These are phyloP conservation scores for Caenorhabditis sp. DNA, from an alignment of 2,888 invertebrate species.

Conservation along the genomic window DNA sequence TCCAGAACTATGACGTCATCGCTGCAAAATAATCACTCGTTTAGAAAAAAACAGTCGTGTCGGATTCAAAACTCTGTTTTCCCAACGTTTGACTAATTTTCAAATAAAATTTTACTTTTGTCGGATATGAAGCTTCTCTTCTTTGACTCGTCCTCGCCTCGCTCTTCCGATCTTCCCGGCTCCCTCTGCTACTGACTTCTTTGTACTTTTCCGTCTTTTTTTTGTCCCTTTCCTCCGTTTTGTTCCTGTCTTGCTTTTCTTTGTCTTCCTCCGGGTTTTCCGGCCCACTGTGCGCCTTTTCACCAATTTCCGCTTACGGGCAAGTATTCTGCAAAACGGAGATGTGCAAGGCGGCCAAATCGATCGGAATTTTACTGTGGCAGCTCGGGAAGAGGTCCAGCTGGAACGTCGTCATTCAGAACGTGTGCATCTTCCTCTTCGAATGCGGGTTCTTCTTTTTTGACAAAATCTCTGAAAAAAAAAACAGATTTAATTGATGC, in stretches of 20 bases:
- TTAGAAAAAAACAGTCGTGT: too few relatives aligned
- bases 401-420: slow-evolving; percentile 12
- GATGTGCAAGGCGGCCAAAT: too few relatives aligned
- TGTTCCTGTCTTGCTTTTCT: not conserved
- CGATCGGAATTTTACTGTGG: slow-evolving; percentile 9
- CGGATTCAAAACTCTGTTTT: too few relatives aligned
- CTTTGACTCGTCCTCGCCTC: not conserved
- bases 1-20: slow-evolving; percentile 26
- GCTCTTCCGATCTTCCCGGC: slow-evolving; percentile 1
- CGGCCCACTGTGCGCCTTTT: not conserved
- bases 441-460: slow-evolving; percentile 27
- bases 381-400: slow-evolving; percentile 1
- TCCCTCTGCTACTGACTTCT: not conserved
- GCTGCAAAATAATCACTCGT: slow-evolving; percentile 3
- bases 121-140: slow-evolving; percentile 24
- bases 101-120: slow-evolving; percentile 26
- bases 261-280: slow-evolving; percentile 8
- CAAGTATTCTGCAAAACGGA: slow-evolving; percentile 10
- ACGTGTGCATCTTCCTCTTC: slow-evolving; percentile 10
- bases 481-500: too few relatives aligned
- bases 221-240: not conserved
- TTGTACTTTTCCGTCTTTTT: not conserved
- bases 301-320: slow-evolving; percentile 9
- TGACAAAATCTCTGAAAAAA: slow-evolving; percentile 21
- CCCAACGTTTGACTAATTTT: not conserved